Evolutionary conservation across 2,888 invertebrate species (phyloP).

Genomic region (Agriopis leucophaearia): DNA sequence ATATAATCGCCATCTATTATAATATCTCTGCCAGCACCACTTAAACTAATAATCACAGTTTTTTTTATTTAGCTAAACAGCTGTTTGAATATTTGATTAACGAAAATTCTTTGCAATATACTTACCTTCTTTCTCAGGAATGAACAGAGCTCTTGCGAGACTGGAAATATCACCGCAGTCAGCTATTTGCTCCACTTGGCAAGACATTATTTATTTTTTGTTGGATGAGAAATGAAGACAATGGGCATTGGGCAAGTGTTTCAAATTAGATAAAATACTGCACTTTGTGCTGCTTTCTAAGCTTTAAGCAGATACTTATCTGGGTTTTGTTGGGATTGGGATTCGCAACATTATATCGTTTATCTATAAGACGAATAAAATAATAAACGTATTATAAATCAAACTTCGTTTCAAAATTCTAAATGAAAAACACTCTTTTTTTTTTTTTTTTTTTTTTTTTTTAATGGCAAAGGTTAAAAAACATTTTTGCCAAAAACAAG

Average conservation of each 20-base stretch:
- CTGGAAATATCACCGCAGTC: constrained; percentile 87
- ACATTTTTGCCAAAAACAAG: too few relatives aligned
- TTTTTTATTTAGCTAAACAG: background rate
- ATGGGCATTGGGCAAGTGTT: background rate
- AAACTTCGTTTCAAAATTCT: too few relatives aligned
- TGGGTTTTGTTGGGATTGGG: background rate
- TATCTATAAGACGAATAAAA: too few relatives aligned
- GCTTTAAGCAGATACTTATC: background rate
- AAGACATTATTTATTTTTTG: constrained; percentile 62
- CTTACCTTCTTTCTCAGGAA: constrained; percentile 82
- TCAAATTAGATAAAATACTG: too few relatives aligned
- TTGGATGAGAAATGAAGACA: background rate
- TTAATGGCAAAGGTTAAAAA: too few relatives aligned
- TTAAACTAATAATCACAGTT: background rate
- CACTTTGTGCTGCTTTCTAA: background rate
- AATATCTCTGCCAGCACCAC: background rate
- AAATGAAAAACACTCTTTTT: too few relatives aligned
- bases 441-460: too few relatives aligned
- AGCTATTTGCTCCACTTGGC: constrained; percentile 88
- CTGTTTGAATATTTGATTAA: background rate
- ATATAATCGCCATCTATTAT: background rate
- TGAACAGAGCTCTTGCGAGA: constrained; percentile 86
- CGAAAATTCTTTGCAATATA: too few relatives aligned
- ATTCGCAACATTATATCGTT: too few relatives aligned
- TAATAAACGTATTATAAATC: too few relatives aligned